Conservation (phyloP, 2,888 invertebrate genomes). For the Drosophila cognata region DNA sequence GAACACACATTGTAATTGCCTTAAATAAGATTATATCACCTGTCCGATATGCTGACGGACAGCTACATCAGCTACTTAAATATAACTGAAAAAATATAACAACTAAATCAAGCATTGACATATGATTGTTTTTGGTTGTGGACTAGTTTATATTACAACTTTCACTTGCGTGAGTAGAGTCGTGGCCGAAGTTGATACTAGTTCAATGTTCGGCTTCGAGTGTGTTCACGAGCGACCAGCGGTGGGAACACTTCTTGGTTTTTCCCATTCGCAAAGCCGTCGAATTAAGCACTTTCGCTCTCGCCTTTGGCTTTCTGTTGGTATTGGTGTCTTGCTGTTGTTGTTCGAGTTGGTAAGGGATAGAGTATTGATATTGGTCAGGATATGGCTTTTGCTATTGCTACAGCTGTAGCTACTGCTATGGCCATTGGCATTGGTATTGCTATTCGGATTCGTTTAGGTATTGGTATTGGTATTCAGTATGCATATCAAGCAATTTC, state of each 20-base stretch:
- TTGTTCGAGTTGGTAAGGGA: constrained; percentile 23
- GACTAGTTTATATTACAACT: constrained; percentile 5
- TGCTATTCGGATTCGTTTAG: constrained; percentile 5
- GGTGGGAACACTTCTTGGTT: constrained; percentile 49
- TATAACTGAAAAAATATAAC: background rate
- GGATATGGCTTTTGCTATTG: constrained; percentile 3
- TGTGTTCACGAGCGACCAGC: constrained; percentile 6
- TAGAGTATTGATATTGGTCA: constrained; percentile 11
- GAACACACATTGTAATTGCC: constrained; percentile 12
- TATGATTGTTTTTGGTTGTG: background rate
- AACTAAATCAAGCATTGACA: background rate
- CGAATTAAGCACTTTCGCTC: constrained; percentile 61
- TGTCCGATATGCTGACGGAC: background rate
- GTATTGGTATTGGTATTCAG: constrained; percentile 16
- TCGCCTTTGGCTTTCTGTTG: constrained; percentile 33
- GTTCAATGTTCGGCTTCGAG: constrained; percentile 25
- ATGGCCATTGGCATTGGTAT: constrained; percentile 14
- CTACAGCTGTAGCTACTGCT: constrained; percentile 4
- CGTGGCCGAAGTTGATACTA: constrained; percentile 22
- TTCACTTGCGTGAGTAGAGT: constrained; percentile 22
- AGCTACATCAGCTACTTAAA: background rate
- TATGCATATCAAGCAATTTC: constrained; percentile 47
- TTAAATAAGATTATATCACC: background rate
- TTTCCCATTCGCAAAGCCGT: constrained; percentile 54
- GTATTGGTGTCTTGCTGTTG: constrained; percentile 33